Percentiles rank a stretch among this genome's conserved stretches.
Conservation (phyloP, 2,113 vertebrate genomes). For the Colinus virginianus region DNA sequence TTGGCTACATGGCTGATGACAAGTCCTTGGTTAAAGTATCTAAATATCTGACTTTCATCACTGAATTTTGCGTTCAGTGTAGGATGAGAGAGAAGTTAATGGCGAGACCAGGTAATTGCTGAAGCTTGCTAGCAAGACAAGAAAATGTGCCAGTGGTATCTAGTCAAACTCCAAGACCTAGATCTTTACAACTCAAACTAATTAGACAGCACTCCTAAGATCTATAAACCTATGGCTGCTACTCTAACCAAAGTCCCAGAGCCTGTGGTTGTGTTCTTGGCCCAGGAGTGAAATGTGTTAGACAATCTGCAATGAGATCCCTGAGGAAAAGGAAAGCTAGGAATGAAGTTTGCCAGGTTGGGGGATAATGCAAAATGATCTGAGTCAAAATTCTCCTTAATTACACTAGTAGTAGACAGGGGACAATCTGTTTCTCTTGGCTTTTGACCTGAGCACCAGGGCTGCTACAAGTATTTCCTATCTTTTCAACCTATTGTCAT, state of each 20-base stretch:
- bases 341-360: not conserved
- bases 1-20: not conserved
- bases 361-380: not conserved
- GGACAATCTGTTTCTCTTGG: constrained; percentile 25
- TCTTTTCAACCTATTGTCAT: constrained; percentile 32
- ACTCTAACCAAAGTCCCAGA: not conserved
- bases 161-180: not conserved
- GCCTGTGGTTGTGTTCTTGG: not conserved
- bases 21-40: not conserved
- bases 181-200: not conserved
- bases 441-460: not conserved
- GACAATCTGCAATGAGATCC: not conserved
- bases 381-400: not conserved
- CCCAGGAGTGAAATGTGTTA: not conserved
- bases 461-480: not conserved
- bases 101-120: not conserved
- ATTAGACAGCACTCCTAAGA: not conserved
- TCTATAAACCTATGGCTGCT: not conserved
- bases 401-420: not conserved
- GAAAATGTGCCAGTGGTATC: not conserved
- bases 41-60: not conserved
- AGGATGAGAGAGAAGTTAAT: not conserved
- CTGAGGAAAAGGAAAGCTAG: not conserved
- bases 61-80: not conserved
- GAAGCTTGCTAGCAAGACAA: not conserved